These are phyloP conservation scores for Xylocopa sonorina DNA, from an alignment of 1,140 invertebrate genomes.

Conservation along the genomic window DNA sequence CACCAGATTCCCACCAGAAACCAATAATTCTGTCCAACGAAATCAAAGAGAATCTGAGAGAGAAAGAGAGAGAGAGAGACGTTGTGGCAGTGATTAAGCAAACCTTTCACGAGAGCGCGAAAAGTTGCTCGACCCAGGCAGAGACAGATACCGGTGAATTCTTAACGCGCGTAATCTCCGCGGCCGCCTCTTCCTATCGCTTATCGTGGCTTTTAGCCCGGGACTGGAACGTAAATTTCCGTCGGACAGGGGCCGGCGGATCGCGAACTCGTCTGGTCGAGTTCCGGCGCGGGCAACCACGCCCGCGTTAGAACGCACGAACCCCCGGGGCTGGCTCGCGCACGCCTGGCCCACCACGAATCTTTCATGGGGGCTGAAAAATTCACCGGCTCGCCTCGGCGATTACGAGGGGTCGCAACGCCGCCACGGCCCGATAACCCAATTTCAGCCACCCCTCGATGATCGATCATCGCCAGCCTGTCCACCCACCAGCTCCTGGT, in stretches of 20 bases:
- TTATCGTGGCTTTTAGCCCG: conserved; percentile 43
- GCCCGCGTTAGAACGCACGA: conserved; percentile 2
- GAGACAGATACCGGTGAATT: conserved; percentile 29
- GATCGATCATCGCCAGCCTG: conserved; percentile 30
- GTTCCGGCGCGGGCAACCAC: conserved; percentile 56
- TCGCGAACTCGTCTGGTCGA: conserved; percentile 59
- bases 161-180: conserved; percentile 46
- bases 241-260: conserved; percentile 52
- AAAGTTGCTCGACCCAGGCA: neutral
- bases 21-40: conserved; percentile 8
- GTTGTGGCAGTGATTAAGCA: conserved; percentile 13
- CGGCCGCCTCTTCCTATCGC: conserved; percentile 31
- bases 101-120: neutral
- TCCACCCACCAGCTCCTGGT: neutral
- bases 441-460: conserved; percentile 42
- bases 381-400: conserved; percentile 32
- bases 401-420: conserved; percentile 36
- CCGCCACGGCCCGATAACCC: conserved; percentile 46
- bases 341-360: conserved; percentile 5
- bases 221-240: conserved; percentile 45
- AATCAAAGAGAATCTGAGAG: neutral
- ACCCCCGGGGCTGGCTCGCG: neutral
- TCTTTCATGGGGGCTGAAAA: conserved; percentile 57
- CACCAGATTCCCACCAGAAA: no score
- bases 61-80: neutral